phyloP scores from a whole-genome alignment of 2,888 invertebrate species.

The Orgyia antiqua region DNA sequence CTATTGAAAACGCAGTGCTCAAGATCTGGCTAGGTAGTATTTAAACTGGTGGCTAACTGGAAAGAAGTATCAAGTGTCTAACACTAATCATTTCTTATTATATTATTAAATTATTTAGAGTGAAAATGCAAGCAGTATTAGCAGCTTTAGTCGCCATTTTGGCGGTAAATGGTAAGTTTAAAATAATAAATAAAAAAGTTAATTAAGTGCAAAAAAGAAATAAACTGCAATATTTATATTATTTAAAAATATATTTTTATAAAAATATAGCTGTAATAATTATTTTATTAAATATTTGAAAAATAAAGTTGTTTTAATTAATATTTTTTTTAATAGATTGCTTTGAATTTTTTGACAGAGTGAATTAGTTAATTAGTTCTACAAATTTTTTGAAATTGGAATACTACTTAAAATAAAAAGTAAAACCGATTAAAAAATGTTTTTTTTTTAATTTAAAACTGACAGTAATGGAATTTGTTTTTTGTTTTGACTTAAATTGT shows the following conservation, averaged over 20 bases:
- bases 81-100: constrained; percentile 24
- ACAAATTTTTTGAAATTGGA: no score
- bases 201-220: constrained; percentile 2
- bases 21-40: constrained; percentile 64
- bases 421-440: no score
- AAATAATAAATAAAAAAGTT: constrained; percentile 7
- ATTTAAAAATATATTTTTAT: background rate
- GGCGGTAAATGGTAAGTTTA: constrained; percentile 58
- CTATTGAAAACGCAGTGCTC: constrained; percentile 63
- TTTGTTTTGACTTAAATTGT: no score
- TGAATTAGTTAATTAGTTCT: no score
- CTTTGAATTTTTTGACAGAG: no score
- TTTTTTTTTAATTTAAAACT: no score
- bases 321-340: no score
- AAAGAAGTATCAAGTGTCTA: constrained; percentile 50
- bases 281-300: no score
- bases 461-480: no score
- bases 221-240: background rate
- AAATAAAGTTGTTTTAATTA: no score
- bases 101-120: constrained; percentile 20
- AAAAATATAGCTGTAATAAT: no score
- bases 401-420: no score
- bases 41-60: constrained; percentile 55
- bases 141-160: constrained; percentile 46
- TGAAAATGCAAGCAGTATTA: constrained; percentile 39